Percentiles rank a stretch among this genome's conserved stretches.
Evolutionary conservation across 2,113 vertebrate genomes (phyloP).

Genomic region (Ailuropoda melanoleuca): DNA sequence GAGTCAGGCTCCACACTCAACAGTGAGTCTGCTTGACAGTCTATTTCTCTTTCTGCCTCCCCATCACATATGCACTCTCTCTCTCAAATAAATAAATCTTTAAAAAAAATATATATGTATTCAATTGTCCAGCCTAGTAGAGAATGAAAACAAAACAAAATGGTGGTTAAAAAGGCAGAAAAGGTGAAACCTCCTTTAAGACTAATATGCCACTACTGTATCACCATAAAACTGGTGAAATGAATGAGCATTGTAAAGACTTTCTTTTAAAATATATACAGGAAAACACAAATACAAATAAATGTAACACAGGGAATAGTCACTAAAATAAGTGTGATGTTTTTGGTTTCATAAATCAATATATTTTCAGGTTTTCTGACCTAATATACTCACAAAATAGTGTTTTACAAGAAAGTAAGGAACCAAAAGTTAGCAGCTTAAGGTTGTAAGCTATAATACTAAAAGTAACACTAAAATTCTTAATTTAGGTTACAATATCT

Average conservation of each 20-base stretch:
- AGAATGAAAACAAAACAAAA: neutral
- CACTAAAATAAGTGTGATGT: neutral
- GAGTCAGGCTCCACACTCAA: neutral
- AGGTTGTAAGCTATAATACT: neutral
- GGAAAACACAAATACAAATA: neutral
- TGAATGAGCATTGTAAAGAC: neutral
- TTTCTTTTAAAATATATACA: neutral
- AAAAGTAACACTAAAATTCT: neutral
- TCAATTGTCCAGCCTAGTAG: neutral
- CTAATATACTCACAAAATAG: neutral
- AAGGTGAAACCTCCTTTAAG: neutral
- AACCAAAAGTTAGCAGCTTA: neutral
- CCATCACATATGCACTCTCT: neutral
- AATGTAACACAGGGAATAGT: neutral
- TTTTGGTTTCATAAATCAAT: conserved; percentile 39
- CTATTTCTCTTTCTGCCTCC: neutral
- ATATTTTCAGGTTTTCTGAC: neutral
- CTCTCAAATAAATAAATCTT: neutral
- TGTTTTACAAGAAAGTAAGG: neutral
- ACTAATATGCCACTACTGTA: neutral
- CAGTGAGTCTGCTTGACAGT: neutral
- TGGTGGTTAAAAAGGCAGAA: neutral
- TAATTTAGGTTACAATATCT: neutral
- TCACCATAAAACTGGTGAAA: neutral
- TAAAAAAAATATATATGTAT: neutral